These are phyloP conservation scores for Callimorpha dominula DNA, from an alignment of 2,888 invertebrate genomes.

Conservation along the genomic window DNA sequence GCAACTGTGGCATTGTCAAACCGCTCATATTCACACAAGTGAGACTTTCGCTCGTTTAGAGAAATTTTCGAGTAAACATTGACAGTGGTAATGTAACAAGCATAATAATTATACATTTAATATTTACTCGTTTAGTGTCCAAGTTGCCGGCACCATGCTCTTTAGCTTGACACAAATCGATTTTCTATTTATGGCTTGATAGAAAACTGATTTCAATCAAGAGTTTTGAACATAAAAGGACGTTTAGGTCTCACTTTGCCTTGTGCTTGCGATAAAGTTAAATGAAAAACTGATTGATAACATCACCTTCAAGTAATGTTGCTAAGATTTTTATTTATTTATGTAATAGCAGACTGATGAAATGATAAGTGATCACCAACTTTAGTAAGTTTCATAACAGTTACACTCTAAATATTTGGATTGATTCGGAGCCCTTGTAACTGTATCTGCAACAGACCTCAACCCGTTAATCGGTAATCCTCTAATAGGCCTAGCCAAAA, in stretches of 20 bases:
- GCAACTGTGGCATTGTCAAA: slow-evolving; percentile 40
- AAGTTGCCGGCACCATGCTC: slow-evolving; percentile 49
- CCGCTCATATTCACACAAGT: slow-evolving; percentile 54
- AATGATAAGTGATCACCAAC: background rate
- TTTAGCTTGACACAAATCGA: slow-evolving; percentile 57
- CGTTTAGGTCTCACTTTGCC: slow-evolving; percentile 47
- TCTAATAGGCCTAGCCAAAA: background rate
- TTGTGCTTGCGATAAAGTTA: slow-evolving; percentile 37
- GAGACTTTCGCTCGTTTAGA: slow-evolving; percentile 79
- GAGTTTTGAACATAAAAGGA: slow-evolving; percentile 45
- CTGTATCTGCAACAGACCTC: background rate
- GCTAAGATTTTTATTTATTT: background rate
- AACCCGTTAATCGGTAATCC: background rate
- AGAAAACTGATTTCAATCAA: slow-evolving; percentile 52
- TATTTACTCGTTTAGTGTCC: slow-evolving; percentile 64
- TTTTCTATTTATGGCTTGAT: slow-evolving; percentile 56
- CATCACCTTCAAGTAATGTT: background rate
- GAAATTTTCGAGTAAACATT: slow-evolving; percentile 67
- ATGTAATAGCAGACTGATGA: background rate
- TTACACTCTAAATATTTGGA: background rate
- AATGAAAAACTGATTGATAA: slow-evolving; percentile 28
- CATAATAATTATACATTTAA: slow-evolving; percentile 55
- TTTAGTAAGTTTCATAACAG: background rate
- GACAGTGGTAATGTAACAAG: slow-evolving; percentile 55
- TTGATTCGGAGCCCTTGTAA: background rate